Evolutionary conservation across 2,888 invertebrate species (phyloP).

Genomic region (Phorcus lineatus): DNA sequence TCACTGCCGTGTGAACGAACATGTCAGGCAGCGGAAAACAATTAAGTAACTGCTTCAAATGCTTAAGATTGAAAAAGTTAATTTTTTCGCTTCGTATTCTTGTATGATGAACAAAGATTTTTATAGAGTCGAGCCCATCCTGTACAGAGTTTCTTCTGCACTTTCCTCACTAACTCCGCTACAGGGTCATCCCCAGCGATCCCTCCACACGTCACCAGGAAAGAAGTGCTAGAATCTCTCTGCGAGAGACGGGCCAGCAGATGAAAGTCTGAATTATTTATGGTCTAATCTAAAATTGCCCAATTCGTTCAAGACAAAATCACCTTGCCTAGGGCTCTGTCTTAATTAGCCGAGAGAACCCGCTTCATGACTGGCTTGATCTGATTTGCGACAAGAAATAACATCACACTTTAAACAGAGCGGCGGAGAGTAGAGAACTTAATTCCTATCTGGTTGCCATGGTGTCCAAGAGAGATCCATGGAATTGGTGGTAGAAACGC

Average conservation of each 20-base stretch:
- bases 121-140: too few relatives aligned
- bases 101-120: too few relatives aligned
- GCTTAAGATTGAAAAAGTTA: too few relatives aligned
- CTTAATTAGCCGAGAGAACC: constrained; percentile 17
- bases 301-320: constrained; percentile 25
- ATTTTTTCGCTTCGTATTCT: too few relatives aligned
- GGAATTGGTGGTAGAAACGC: too few relatives aligned
- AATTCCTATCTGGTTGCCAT: too few relatives aligned
- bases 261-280: constrained; percentile 18
- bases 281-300: constrained; percentile 24
- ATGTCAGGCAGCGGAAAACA: too few relatives aligned
- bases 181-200: constrained; percentile 13
- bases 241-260: not conserved
- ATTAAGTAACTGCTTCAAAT: too few relatives aligned
- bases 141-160: too few relatives aligned
- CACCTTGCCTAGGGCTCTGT: constrained; percentile 18
- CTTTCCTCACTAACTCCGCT: not conserved
- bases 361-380: constrained; percentile 21
- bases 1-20: too few relatives aligned
- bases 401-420: constrained; percentile 2
- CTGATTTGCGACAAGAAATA: constrained; percentile 24
- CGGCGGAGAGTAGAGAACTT: not conserved
- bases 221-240: constrained; percentile 5
- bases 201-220: constrained; percentile 4
- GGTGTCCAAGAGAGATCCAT: too few relatives aligned